These are phyloP conservation scores for Alfaro cultratus DNA, from an alignment of 2,797 vertebrate species.

Conservation along the genomic window DNA sequence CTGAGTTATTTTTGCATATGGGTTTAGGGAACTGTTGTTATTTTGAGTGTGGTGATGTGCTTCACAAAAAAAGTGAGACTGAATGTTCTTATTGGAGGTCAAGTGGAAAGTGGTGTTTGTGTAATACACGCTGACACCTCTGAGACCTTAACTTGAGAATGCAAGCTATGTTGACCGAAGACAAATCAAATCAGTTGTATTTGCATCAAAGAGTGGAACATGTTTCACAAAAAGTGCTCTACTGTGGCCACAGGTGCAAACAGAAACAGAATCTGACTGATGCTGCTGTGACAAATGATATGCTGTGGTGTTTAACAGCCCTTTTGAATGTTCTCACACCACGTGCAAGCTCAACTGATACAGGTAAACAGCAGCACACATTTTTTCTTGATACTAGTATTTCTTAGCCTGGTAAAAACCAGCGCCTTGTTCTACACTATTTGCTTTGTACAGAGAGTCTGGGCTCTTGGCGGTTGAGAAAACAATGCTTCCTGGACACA, in stretches of 20 bases:
- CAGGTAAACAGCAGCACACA: background rate
- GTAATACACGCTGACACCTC: slow-evolving; percentile 34
- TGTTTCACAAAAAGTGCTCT: slow-evolving; percentile 24
- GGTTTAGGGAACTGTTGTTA: slow-evolving; percentile 26
- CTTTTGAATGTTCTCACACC: slow-evolving; percentile 4
- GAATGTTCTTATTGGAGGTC: slow-evolving; percentile 44
- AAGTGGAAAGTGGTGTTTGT: slow-evolving; percentile 34
- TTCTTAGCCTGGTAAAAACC: background rate
- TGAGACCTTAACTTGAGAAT: slow-evolving; percentile 40
- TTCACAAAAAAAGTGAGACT: slow-evolving; percentile 37
- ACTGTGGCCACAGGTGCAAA: slow-evolving; percentile 17
- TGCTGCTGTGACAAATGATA: slow-evolving; percentile 34
- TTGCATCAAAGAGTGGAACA: slow-evolving; percentile 32
- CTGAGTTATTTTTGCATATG: slow-evolving; percentile 16
- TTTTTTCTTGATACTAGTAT: background rate
- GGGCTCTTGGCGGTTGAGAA: too few relatives aligned
- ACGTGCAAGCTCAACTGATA: background rate
- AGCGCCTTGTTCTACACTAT: too few relatives aligned
- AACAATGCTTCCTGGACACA: too few relatives aligned
- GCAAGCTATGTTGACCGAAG: slow-evolving; percentile 34
- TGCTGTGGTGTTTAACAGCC: background rate
- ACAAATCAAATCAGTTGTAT: slow-evolving; percentile 43
- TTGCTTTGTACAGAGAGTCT: too few relatives aligned
- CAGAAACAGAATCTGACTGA: slow-evolving; percentile 24
- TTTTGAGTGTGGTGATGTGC: slow-evolving; percentile 26